Percentiles rank a stretch among this genome's conserved stretches.
Conservation (phyloP, 2,797 vertebrate genomes). For the Pelodytes ibericus region DNA sequence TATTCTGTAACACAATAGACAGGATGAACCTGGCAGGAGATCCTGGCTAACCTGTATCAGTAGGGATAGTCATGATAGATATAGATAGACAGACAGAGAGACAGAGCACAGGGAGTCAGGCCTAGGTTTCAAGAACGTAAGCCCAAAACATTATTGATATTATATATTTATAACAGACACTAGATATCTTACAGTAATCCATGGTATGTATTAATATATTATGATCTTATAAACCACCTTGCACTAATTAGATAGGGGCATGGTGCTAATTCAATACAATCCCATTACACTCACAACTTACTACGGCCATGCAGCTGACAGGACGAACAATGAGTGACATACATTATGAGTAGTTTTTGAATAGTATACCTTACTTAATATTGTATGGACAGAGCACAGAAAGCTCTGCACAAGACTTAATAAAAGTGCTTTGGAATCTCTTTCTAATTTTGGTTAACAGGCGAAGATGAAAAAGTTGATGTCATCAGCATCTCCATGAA, state of each 20-base stretch:
- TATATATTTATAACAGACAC: not conserved
- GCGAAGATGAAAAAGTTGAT: not conserved
- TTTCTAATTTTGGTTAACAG: conserved; percentile 34
- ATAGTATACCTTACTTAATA: conserved; percentile 37
- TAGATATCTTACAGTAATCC: conserved; percentile 28
- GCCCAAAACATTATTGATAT: not conserved
- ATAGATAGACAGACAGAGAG: not conserved
- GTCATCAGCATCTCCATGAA: not conserved
- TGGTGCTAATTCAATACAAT: conserved; percentile 33
- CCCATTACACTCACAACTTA: conserved; percentile 40
- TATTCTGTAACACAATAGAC: too few relatives aligned
- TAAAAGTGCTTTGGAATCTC: conserved; percentile 34
- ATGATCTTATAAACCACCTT: conserved; percentile 62
- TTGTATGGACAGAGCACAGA: conserved; percentile 11
- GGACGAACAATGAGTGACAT: conserved; percentile 29
- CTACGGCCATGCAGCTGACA: conserved; percentile 30
- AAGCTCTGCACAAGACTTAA: conserved; percentile 7
- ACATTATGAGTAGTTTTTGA: conserved; percentile 22
- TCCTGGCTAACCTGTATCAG: too few relatives aligned
- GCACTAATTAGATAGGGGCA: conserved; percentile 29
- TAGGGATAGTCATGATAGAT: too few relatives aligned
- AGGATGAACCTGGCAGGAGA: too few relatives aligned
- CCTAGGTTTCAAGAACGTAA: not conserved
- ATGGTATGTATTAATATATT: conserved; percentile 60
- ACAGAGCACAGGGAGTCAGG: not conserved